Conservation (phyloP, 2,797 vertebrate genomes). For the Nasua narica region DNA sequence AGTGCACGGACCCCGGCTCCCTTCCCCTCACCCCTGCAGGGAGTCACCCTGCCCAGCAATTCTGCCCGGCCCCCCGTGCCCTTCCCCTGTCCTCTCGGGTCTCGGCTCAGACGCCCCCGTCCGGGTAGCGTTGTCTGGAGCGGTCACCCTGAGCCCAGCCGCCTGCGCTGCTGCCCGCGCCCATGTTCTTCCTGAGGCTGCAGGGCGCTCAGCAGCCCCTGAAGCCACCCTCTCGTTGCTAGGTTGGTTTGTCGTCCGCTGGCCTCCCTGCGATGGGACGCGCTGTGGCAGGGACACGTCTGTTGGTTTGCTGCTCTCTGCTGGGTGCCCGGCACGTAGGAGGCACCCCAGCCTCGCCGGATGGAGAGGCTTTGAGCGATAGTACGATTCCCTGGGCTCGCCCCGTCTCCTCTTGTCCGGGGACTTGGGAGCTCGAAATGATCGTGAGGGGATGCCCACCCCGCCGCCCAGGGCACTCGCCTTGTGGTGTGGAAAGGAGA, state of each 20-base stretch:
- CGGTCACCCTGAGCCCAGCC: rapidly evolving
- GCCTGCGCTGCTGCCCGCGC: background rate
- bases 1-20: background rate
- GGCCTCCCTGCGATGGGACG: background rate
- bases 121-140: rapidly evolving
- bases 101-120: background rate
- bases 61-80: background rate
- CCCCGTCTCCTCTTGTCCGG: rapidly evolving
- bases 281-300: too few relatives aligned
- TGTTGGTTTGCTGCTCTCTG: too few relatives aligned
- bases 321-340: rapidly evolving
- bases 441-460: rapidly evolving
- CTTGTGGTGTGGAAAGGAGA: background rate
- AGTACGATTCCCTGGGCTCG: background rate
- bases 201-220: rapidly evolving
- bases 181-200: rapidly evolving
- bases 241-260: background rate
- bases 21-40: rapidly evolving
- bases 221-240: background rate
- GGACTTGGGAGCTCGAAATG: background rate
- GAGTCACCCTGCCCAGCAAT: background rate
- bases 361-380: rapidly evolving
- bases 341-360: background rate
- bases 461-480: too few relatives aligned
- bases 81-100: background rate